phyloP scores from a whole-genome alignment of 2,113 vertebrate genomes.

The Hippocampus zosterae region DNA sequence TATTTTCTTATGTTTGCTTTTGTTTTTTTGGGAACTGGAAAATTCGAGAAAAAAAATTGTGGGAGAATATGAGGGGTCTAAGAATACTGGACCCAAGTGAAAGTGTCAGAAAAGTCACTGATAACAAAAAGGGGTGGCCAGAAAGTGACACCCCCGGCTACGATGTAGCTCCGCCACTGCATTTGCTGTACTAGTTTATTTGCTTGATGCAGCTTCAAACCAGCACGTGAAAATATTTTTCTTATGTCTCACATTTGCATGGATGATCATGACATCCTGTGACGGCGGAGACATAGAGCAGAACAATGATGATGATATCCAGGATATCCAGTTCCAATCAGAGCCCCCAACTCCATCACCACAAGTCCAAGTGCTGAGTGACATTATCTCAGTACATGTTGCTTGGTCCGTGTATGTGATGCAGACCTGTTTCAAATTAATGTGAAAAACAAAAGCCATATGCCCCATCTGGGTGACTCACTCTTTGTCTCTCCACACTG shows the following conservation, averaged over 20 bases:
- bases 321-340: constrained; percentile 45
- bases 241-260: constrained; percentile 10
- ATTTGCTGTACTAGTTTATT: background rate
- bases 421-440: constrained; percentile 64
- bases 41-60: no score
- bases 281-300: constrained; percentile 21
- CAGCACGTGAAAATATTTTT: background rate
- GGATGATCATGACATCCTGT: constrained; percentile 34
- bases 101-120: no score
- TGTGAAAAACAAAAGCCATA: constrained; percentile 40
- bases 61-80: no score
- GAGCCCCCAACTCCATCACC: constrained; percentile 30
- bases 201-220: constrained; percentile 13
- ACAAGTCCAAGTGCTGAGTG: constrained; percentile 9
- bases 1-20: no score
- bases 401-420: constrained; percentile 39
- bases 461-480: constrained; percentile 46
- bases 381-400: constrained; percentile 49
- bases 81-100: no score
- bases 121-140: no score
- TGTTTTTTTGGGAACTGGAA: no score
- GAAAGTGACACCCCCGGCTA: no score
- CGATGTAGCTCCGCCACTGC: background rate
- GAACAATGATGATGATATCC: constrained; percentile 39
- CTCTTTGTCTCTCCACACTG: constrained; percentile 1